phyloP scores from a whole-genome alignment of 2,888 invertebrate genomes.

The Ennomos erosarius region DNA sequence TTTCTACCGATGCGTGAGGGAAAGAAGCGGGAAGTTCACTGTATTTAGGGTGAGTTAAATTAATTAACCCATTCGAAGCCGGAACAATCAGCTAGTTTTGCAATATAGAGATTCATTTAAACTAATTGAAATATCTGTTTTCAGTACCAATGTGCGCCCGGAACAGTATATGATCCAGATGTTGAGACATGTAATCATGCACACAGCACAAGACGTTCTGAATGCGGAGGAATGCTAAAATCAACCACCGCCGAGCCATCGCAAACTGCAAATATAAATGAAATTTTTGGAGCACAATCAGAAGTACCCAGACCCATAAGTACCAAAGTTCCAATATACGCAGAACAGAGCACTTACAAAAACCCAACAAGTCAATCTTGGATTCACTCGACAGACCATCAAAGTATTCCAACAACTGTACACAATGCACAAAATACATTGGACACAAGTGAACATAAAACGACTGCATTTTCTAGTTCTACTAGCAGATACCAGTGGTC shows the following conservation, averaged over 20 bases:
- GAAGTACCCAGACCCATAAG: constrained; percentile 69
- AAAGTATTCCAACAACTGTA: constrained; percentile 11
- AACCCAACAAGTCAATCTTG: constrained; percentile 14
- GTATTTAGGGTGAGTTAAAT: constrained; percentile 78
- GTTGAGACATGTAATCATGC: constrained; percentile 89
- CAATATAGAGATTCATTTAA: neutral
- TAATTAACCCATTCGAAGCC: neutral
- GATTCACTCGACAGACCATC: constrained; percentile 19
- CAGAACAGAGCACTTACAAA: constrained; percentile 31
- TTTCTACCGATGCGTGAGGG: constrained; percentile 91
- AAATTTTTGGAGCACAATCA: constrained; percentile 63
- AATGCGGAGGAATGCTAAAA: constrained; percentile 82
- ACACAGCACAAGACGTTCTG: constrained; percentile 87
- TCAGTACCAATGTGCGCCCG: constrained; percentile 90
- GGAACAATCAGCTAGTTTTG: neutral
- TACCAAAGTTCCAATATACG: constrained; percentile 48
- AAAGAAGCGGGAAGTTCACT: constrained; percentile 82
- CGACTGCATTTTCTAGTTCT: constrained; percentile 10
- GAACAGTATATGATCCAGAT: constrained; percentile 90
- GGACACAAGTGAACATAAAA: constrained; percentile 12
- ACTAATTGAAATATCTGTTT: constrained; percentile 47
- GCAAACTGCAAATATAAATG: constrained; percentile 67
- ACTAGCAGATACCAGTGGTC: constrained; percentile 35
- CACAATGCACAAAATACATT: constrained; percentile 12
- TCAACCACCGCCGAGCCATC: constrained; percentile 34